Conservation (phyloP, 2,888 invertebrate species). For the Clunio marinus region DNA sequence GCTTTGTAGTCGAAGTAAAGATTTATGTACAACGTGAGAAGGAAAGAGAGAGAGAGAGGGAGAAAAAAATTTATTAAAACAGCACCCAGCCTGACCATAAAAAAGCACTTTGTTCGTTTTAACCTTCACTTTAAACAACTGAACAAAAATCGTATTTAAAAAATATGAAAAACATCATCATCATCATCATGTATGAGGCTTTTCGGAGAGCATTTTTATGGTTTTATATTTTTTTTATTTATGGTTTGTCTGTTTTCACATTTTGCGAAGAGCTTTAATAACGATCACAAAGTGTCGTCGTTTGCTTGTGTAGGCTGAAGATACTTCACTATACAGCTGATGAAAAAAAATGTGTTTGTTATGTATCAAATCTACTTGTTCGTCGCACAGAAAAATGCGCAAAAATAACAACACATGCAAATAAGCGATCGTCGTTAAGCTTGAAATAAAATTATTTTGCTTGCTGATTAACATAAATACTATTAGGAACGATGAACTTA, state of each 20-base stretch:
- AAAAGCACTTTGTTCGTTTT: slow-evolving; percentile 37
- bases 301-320: background rate
- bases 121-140: slow-evolving; percentile 35
- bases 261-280: background rate
- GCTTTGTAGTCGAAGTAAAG: background rate
- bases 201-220: slow-evolving; percentile 29
- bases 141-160: slow-evolving; percentile 26
- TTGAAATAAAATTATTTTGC: slow-evolving; percentile 20
- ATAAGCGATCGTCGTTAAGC: background rate
- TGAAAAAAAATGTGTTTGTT: background rate
- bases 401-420: slow-evolving; percentile 14
- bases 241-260: slow-evolving; percentile 13
- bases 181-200: slow-evolving; percentile 28
- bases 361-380: background rate
- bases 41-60: background rate
- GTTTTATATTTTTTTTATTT: slow-evolving; percentile 30
- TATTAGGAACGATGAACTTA: slow-evolving; percentile 37
- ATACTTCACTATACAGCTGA: slow-evolving; percentile 28
- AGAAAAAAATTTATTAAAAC: slow-evolving; percentile 1
- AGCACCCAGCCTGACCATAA: slow-evolving; percentile 33
- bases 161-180: slow-evolving; percentile 27
- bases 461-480: slow-evolving; percentile 37
- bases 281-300: background rate
- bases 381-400: slow-evolving; percentile 16
- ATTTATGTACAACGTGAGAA: background rate